Evolutionary conservation across 2,888 invertebrate species (phyloP), one percentile per base, ranked within the genome.

Genomic region (Lottia gigantea): DNA sequence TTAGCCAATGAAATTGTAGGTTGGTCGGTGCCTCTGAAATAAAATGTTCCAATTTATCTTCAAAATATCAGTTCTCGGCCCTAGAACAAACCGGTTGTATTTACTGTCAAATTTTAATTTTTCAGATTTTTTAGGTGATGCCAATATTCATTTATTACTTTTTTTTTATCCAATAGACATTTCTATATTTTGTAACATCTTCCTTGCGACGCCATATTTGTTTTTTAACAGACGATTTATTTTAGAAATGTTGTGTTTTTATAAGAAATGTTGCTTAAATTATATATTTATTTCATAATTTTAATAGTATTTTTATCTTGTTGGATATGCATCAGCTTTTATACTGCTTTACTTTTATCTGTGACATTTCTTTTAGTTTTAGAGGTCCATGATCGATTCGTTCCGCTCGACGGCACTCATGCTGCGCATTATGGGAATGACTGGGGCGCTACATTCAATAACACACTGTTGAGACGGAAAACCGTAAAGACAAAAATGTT

Each of bases 401-500:
- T 55, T 23, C 55, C 55, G 55, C 19, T 55, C 19, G 55, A 55
- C 55, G 55, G 23, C 19, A 15, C 23, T 19, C 55, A 23, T 55
- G 55, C 55, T 19, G 55, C 55, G 55, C 55, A 55, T 55, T 23
- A 55, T 55, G 55, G 55, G 55, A 55, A 55, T 55, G 55, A 55
- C 23, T 55, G 55, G 19, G 19, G 55, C 55, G 55, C 55, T 55
- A 19, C 15, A 23, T 55, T 55, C 55, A 55, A 55, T 19, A 23
- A 19, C 19, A 23, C 23, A 19, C 19, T 55, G 11, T 12, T 7
- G 23, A 55, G 12, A 23, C 8, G 12, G 55, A 55, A 15, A 19
- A 19, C 11, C 14, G 7, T 23, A 55, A 64, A 40, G 15, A 16
- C 49, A n/a, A 68, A 49, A 47, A 69, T 69, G 69, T 69, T 69